Evolutionary conservation across 1,140 invertebrate genomes (phyloP).

Genomic region (Drosophila funebris): DNA sequence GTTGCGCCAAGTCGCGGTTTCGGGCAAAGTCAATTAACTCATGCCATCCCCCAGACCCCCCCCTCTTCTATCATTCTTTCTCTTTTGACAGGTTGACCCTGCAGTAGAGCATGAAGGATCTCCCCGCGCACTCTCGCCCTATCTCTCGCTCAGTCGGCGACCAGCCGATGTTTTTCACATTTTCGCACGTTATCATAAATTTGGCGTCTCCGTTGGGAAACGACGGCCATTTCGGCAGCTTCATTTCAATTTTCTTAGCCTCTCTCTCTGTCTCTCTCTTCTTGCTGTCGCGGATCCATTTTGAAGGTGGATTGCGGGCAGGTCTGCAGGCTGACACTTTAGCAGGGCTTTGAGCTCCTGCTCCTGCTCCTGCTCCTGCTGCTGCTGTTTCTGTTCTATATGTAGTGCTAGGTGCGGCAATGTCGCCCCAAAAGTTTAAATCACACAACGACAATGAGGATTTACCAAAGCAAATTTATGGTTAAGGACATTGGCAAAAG

Average conservation of each 20-base stretch:
- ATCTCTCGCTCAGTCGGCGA: background rate
- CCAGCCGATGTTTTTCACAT: conserved; percentile 36
- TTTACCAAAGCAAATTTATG: conserved; percentile 79
- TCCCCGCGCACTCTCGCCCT: background rate
- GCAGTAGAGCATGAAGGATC: too few relatives aligned
- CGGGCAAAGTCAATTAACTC: conserved; percentile 66
- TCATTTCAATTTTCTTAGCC: conserved; percentile 76
- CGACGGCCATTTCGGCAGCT: conserved; percentile 23
- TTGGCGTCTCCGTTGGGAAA: conserved; percentile 43
- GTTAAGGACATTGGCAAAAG: conserved; percentile 77
- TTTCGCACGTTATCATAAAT: conserved; percentile 65
- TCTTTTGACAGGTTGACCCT: background rate
- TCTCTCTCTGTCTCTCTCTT: background rate
- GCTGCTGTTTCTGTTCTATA: too few relatives aligned
- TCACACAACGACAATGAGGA: conserved; percentile 82
- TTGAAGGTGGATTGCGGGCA: conserved; percentile 28
- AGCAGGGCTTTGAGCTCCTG: conserved; percentile 6
- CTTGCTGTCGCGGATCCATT: conserved; percentile 22
- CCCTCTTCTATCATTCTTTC: background rate
- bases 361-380: too few relatives aligned
- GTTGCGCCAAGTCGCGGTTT: conserved; percentile 44
- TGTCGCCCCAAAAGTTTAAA: conserved; percentile 73
- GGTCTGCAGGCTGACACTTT: conserved; percentile 51
- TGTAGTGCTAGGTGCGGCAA: conserved; percentile 23
- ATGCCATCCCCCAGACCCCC: background rate